Conservation (phyloP, 1,140 invertebrate species). For the Drosophila quadrilineata region DNA sequence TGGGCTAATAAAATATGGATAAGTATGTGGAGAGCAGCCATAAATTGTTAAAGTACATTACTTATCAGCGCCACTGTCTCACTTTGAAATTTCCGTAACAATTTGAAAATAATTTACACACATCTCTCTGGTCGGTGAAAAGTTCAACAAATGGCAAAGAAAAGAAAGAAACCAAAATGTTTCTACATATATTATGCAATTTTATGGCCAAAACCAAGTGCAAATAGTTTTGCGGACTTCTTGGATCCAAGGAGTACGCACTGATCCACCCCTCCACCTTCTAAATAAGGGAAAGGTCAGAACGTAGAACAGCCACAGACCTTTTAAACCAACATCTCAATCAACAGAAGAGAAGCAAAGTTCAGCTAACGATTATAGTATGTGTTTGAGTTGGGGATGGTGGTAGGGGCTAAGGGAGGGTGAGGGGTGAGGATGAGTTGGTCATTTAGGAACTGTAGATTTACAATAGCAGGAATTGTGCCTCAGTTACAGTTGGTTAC, state of each 20-base stretch:
- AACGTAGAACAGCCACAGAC: conserved; percentile 1
- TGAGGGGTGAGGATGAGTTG: conserved; percentile 19
- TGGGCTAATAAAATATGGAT: too few relatives aligned
- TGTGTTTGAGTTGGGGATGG: conserved; percentile 1
- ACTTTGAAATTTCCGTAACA: conserved; percentile 24
- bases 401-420: conserved; percentile 7
- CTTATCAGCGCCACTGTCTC: conserved; percentile 4
- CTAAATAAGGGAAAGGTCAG: not conserved
- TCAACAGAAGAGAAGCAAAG: conserved; percentile 54
- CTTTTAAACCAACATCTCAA: conserved; percentile 66
- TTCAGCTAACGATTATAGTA: conserved; percentile 63
- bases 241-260: conserved; percentile 7
- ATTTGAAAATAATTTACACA: conserved; percentile 60
- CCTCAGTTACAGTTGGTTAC: conserved; percentile 39
- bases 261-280: too few relatives aligned
- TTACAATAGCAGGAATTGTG: not conserved
- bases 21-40: too few relatives aligned
- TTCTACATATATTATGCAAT: conserved; percentile 69
- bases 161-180: conserved; percentile 31
- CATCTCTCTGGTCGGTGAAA: conserved; percentile 13
- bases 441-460: conserved; percentile 50
- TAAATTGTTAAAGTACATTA: not conserved
- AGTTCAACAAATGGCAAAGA: too few relatives aligned
- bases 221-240: conserved; percentile 71
- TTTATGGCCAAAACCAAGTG: conserved; percentile 72